Evolutionary conservation across 2,888 invertebrate species (phyloP).

Genomic region (Nineta flava): DNA sequence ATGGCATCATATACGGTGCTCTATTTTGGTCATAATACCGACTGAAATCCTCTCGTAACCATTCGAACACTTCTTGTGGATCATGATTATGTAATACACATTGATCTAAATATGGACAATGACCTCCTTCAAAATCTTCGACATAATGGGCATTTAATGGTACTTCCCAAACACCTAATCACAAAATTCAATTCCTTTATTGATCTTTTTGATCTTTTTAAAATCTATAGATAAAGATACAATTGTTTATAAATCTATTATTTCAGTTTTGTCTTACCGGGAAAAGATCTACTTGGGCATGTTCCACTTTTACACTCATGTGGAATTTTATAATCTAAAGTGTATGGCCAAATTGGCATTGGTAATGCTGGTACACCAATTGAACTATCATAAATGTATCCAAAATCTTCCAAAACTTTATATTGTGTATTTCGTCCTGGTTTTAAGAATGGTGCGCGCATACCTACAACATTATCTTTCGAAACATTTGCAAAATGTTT

Average conservation of each 20-base stretch:
- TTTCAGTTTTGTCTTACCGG: slow-evolving; percentile 53
- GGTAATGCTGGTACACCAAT: slow-evolving; percentile 68
- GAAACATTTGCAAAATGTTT: slow-evolving; percentile 68
- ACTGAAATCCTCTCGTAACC: slow-evolving; percentile 80
- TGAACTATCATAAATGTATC: slow-evolving; percentile 85
- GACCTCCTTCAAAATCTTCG: slow-evolving; percentile 77
- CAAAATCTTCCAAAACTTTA: slow-evolving; percentile 84
- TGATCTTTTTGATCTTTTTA: background rate
- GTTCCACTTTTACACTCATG: slow-evolving; percentile 86
- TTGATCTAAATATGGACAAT: slow-evolving; percentile 83
- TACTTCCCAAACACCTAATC: slow-evolving; percentile 73
- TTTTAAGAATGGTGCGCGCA: slow-evolving; percentile 78
- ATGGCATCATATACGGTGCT: slow-evolving; percentile 88
- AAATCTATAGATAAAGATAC: no score
- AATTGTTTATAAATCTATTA: no score
- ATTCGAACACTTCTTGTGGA: slow-evolving; percentile 55
- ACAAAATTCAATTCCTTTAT: slow-evolving; percentile 12
- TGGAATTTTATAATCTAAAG: slow-evolving; percentile 81
- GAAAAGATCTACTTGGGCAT: slow-evolving; percentile 80
- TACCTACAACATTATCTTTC: slow-evolving; percentile 66
- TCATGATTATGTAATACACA: slow-evolving; percentile 83
- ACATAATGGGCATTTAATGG: slow-evolving; percentile 82
- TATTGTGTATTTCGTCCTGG: slow-evolving; percentile 88
- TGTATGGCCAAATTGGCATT: slow-evolving; percentile 86
- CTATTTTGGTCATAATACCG: slow-evolving; percentile 74